These are phyloP conservation scores for Pterocles gutturalis DNA, from an alignment of 2,113 vertebrate species.

Conservation along the genomic window DNA sequence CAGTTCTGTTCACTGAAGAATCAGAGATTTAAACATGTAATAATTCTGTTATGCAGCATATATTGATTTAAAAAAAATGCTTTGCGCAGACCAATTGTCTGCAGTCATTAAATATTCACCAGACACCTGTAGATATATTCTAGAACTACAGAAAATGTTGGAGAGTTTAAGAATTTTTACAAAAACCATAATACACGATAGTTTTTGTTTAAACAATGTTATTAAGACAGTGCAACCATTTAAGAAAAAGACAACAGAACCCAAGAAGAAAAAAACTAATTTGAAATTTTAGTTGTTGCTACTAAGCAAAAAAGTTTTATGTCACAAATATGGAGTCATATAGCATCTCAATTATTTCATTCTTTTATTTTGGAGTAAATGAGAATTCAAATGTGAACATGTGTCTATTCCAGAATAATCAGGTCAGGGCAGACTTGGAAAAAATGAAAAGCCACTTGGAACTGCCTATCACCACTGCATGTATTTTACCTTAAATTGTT, in stretches of 20 bases:
- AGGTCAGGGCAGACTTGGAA: neutral
- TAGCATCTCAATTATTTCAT: neutral
- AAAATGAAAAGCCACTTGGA: neutral
- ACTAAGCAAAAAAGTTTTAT: neutral
- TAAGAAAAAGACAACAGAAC: neutral
- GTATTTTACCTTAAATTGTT: neutral
- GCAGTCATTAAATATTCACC: constrained; percentile 41
- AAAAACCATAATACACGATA: neutral
- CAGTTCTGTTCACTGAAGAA: constrained; percentile 59
- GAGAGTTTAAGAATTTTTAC: neutral
- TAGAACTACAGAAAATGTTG: constrained; percentile 25
- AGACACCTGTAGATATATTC: neutral
- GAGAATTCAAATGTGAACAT: neutral
- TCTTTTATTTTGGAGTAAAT: neutral
- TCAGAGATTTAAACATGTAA: constrained; percentile 61
- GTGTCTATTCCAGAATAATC: neutral
- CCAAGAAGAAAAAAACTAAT: neutral
- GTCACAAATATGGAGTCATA: neutral
- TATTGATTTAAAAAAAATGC: constrained; percentile 3
- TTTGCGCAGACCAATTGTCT: neutral
- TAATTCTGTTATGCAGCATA: constrained; percentile 38
- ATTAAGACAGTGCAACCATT: neutral
- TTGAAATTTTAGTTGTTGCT: neutral
- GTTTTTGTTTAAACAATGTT: neutral
- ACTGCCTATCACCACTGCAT: neutral